Evolutionary conservation across 2,888 invertebrate genomes (phyloP), one percentile per base, ranked within the genome.

Genomic region (Ptilodon capucinus): DNA sequence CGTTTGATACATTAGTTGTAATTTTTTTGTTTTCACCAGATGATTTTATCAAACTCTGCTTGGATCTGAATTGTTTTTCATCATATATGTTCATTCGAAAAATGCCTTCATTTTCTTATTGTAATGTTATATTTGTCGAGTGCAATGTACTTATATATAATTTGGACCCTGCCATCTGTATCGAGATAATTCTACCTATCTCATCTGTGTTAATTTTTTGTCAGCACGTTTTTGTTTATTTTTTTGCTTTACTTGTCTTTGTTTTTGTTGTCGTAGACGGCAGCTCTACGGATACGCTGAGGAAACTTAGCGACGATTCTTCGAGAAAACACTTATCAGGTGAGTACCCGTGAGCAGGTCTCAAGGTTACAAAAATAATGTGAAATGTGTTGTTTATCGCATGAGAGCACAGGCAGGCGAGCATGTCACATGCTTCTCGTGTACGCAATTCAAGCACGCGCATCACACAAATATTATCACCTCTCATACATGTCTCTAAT

Each of bases 251-350:
- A 90, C 69, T 78, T 89, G 89, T 86, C 63, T 80, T 79, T 78
- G 73, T 84, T 86, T 84, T 86, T 86, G 82, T 90, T 89, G 82
- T 85, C 88, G 62, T 90, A 92, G 91, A 92, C 90, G 86, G 88
- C 84, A 86, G 91, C 61, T 81, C 88, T 30, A 76, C 89, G 73
- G 91, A 91, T 71, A 79, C 88, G 57, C 76, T 84, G 64, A 84
- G 91, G 79, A 91, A 90, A 71, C 79, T 86, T 62, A 91, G 91
- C 70, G 91, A 91, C 82, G 91, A 92, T 68, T 86, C 84, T 57
- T 91, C 91, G 54, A 84, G 91, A 83, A 92, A 91, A 84, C 90
- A 90, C 76, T 81, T 92, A 68, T 91, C 91, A 81, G 91, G 91
- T 92, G 76, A 84, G 88, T 74, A 50, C 46, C 42, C 40, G 49